These are phyloP conservation scores for Lutjanus campechanus DNA, from an alignment of 2,797 vertebrate genomes.

Conservation along the genomic window DNA sequence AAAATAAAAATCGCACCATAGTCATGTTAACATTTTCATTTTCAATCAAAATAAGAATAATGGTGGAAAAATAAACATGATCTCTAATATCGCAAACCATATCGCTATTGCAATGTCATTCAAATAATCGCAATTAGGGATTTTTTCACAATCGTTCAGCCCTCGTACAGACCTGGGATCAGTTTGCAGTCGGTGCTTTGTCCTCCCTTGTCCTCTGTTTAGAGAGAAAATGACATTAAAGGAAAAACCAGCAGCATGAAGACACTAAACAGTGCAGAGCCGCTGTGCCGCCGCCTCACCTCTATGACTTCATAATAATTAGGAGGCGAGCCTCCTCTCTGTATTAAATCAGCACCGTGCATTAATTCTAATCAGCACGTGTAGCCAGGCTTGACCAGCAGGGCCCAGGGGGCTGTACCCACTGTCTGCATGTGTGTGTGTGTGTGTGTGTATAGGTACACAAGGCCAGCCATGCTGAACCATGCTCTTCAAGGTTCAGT, in stretches of 20 bases:
- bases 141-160: too few species aligned
- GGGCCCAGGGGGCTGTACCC: constrained; percentile 48
- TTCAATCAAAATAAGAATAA: too few species aligned
- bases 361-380: constrained; percentile 84
- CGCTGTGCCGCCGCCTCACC: constrained; percentile 55
- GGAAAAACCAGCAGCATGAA: constrained; percentile 24
- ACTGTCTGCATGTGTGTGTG: background rate
- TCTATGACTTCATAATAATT: constrained; percentile 78
- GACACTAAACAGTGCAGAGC: constrained; percentile 31
- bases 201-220: constrained; percentile 4
- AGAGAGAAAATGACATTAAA: constrained; percentile 1
- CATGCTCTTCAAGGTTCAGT: constrained; percentile 78
- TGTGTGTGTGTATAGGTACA: constrained; percentile 8
- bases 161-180: background rate
- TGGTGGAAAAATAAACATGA: too few species aligned
- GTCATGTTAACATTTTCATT: too few species aligned
- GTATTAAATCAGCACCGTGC: constrained; percentile 76
- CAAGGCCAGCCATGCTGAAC: constrained; percentile 63
- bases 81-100: too few species aligned
- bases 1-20: too few species aligned
- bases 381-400: constrained; percentile 78
- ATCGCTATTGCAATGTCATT: too few species aligned
- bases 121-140: too few species aligned
- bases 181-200: background rate
- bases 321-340: constrained; percentile 69